These are phyloP conservation scores for Oryzias curvinotus DNA, from an alignment of 2,113 vertebrate genomes.

Conservation along the genomic window DNA sequence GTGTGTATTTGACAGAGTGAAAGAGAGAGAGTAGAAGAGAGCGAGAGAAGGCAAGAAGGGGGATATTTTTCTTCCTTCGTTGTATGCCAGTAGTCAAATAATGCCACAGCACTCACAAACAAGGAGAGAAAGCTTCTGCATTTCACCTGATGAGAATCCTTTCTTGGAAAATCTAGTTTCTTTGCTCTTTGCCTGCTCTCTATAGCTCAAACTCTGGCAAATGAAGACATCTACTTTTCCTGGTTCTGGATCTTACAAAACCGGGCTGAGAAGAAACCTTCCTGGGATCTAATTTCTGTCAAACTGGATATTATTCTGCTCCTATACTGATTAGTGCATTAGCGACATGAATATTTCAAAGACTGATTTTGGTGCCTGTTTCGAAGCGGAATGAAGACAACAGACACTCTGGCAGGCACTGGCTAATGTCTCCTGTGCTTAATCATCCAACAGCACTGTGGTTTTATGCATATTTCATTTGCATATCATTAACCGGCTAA, in stretches of 20 bases:
- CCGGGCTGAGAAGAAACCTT: slow-evolving; percentile 62
- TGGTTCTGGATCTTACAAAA: slow-evolving; percentile 80
- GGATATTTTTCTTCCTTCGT: slow-evolving; percentile 79
- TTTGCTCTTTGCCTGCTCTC: slow-evolving; percentile 67
- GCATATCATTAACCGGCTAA: slow-evolving; percentile 96
- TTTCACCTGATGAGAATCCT: slow-evolving; percentile 73
- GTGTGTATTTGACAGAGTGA: slow-evolving; percentile 39
- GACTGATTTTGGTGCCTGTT: slow-evolving; percentile 61
- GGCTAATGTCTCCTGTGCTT: slow-evolving; percentile 97
- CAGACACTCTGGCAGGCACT: slow-evolving; percentile 80
- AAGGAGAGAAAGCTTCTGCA: slow-evolving; percentile 78
- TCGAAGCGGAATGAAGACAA: slow-evolving; percentile 77
- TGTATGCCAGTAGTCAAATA: slow-evolving; percentile 79
- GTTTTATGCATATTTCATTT: slow-evolving; percentile 99
- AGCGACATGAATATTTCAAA: slow-evolving; percentile 71
- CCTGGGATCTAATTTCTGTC: slow-evolving; percentile 76
- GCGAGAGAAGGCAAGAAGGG: slow-evolving; percentile 70
- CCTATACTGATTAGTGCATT: slow-evolving; percentile 72
- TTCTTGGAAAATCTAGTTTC: slow-evolving; percentile 71
- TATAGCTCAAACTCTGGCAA: slow-evolving; percentile 63
- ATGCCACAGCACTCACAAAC: slow-evolving; percentile 81
- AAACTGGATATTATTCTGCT: slow-evolving; percentile 74
- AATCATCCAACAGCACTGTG: slow-evolving; percentile 98
- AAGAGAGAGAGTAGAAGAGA: slow-evolving; percentile 46
- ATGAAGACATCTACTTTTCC: slow-evolving; percentile 71